phyloP scores from a whole-genome alignment of 2,797 vertebrate genomes.

The Distichodus sexfasciatus region DNA sequence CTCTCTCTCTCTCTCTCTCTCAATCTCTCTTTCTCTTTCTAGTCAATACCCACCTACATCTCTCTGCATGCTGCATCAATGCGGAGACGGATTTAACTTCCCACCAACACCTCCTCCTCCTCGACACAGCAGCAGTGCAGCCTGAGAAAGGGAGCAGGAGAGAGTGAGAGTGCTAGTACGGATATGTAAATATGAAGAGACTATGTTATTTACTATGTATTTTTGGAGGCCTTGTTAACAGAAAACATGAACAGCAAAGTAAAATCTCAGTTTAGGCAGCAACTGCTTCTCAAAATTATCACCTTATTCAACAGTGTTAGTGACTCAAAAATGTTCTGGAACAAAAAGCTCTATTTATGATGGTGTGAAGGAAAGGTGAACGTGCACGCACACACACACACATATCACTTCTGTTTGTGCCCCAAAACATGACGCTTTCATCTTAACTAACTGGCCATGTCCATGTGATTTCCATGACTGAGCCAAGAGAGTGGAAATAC shows the following conservation, averaged over 20 bases:
- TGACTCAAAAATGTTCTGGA: no score
- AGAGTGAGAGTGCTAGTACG: conserved; percentile 6
- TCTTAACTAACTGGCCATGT: no score
- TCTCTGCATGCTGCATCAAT: conserved; percentile 29
- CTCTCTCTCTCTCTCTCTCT: neutral
- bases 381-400: neutral
- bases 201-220: neutral
- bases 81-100: conserved; percentile 41
- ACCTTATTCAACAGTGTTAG: neutral
- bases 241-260: no score
- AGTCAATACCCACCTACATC: conserved; percentile 36
- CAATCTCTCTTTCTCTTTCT: neutral
- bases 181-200: neutral
- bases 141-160: conserved; percentile 1
- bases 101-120: conserved; percentile 37
- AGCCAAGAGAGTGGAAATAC: no score
- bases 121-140: conserved; percentile 24
- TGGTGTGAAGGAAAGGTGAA: no score
- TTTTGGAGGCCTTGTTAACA: neutral
- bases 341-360: no score
- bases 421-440: no score
- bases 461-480: no score
- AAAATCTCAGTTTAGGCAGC: no score
- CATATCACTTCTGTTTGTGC: no score
- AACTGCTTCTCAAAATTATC: no score